These are phyloP conservation scores for Tautogolabrus adspersus DNA, from an alignment of 2,113 vertebrate species.

Conservation along the genomic window DNA sequence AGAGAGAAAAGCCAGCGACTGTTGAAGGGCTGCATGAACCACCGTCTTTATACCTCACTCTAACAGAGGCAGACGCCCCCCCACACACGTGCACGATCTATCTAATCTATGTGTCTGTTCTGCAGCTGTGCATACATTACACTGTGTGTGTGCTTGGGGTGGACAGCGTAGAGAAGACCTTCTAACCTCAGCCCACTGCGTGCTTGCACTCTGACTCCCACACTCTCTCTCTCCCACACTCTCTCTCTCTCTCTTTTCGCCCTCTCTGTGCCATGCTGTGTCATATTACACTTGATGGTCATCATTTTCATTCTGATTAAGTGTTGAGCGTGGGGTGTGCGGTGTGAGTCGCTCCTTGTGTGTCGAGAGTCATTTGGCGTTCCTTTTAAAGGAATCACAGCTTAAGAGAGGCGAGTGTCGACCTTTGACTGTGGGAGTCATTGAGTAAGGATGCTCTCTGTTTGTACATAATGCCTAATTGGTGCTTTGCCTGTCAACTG, in stretches of 20 bases:
- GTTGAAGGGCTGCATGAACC: slow-evolving; percentile 35
- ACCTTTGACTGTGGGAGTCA: background rate
- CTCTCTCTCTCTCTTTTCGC: slow-evolving; percentile 35
- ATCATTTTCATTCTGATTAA: slow-evolving; percentile 50
- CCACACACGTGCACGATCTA: background rate
- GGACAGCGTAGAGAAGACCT: slow-evolving; percentile 67
- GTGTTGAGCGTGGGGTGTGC: background rate
- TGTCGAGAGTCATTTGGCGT: background rate
- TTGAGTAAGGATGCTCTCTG: slow-evolving; percentile 15
- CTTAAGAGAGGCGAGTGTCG: background rate
- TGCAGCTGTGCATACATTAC: slow-evolving; percentile 12
- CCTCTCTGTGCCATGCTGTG: slow-evolving; percentile 26
- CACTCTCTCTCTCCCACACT: slow-evolving; percentile 54
- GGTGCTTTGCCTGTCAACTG: background rate
- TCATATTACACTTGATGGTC: slow-evolving; percentile 35
- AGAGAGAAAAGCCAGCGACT: slow-evolving; percentile 31
- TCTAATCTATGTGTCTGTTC: slow-evolving; percentile 5
- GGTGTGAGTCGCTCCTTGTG: slow-evolving; percentile 2
- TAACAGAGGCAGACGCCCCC: background rate
- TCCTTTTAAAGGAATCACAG: background rate
- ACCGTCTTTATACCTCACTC: slow-evolving; percentile 7
- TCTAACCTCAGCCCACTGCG: slow-evolving; percentile 70
- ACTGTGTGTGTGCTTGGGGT: slow-evolving; percentile 19
- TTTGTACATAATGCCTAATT: slow-evolving; percentile 1
- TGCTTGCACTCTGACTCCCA: slow-evolving; percentile 59